Evolutionary conservation across 2,113 vertebrate species (phyloP), one percentile per base, ranked within the genome.

Genomic region (Sinosuthora webbiana): DNA sequence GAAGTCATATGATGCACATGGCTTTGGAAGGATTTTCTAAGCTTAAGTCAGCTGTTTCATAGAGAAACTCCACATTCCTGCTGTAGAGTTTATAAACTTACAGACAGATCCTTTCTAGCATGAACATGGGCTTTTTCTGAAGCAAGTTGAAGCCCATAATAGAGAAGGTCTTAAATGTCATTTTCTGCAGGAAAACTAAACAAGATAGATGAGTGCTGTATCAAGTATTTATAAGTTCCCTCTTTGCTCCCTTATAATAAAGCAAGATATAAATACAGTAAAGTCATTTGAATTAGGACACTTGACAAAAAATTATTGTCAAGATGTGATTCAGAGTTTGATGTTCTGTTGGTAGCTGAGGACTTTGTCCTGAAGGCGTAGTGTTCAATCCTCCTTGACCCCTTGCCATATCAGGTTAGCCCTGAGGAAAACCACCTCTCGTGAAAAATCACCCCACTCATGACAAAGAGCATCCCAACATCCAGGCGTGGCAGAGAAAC

Each of bases 1-100:
- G 50, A 82, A 86, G 59, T 70, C 55, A 49, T 62, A 33, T 74
- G 59, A 80, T 50, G 11, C 27, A 39, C 8, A 19, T 74, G 71
- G 28, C 35, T 92, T 90, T 83, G 47, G 37, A 64, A 71, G 57
- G 57, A 64, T 88, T 87, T 94, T 75, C 2, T 13, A 80, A 84
- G 57, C 55, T 84, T 81, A 94, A 71, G 42, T 83, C n/a, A 39
- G 21, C 67, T 89, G 12, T 83, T 86, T 84, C 44, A 20, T 44
- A 52, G 59, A 83, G 28, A 57, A 91, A 44, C 31, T 60, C 52
- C 74, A 23, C 52, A 82, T 85, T 87, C 33, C 49, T 93, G 41
- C 55, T 83, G 19, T 42, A 59, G 31, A 44, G 44, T 64, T 84
- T 69, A 41, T 75, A 41, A 94, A 76, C 50, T 69, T 85, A 50